Evolutionary conservation across 2,113 vertebrate species (phyloP), one percentile per base, ranked within the genome.

Genomic region (Hyla sarda): DNA sequence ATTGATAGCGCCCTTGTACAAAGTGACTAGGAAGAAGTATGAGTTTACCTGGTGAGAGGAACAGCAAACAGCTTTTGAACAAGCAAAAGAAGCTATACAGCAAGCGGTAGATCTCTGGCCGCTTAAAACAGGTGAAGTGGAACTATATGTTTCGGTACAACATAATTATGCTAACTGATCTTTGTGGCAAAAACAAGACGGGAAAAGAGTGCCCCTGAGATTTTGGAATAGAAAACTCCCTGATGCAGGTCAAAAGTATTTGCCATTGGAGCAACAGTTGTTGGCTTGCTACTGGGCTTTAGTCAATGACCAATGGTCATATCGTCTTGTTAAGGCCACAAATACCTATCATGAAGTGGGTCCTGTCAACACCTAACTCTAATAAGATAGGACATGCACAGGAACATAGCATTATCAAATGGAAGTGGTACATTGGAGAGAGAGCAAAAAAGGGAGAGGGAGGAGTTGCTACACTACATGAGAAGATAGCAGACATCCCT

Each of bases 361-460:
- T 76, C 1, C 5, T 76, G 37, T 48, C 21, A 10, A 48, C 48
- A 6, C 45, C 73, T 16, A 76, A 50, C 12, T 10, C 73, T 8
- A 47, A 76, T 17, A 76, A n/a, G 17, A 28, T 76, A 28, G 73
- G 73, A 48, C 73, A 76, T 76, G 45, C 73, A 9, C 45, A 76
- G 6, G 45, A 76, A 45, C 19, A 74, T 1, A 74, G 58, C 14
- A 47, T 74, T 5, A 74, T 74, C 1, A 74, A 74, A 47, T 74
- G 72, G 72, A 74, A 74, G 23, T 82, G 58, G 80, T 67, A 82
- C 37, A 62, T 82, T 32, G 28, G 54, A 25, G 50, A 81, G 19
- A 58, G 80, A 12, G 25, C 58, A 16, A 82, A 67, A 16, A 13
- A 9, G 1, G 58, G 58, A 1, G 25, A 34, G 3, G 41, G 37